Base-by-base conservation (phyloP, 2,797 vertebrate genomes). In the Menidia menidia region DNA sequence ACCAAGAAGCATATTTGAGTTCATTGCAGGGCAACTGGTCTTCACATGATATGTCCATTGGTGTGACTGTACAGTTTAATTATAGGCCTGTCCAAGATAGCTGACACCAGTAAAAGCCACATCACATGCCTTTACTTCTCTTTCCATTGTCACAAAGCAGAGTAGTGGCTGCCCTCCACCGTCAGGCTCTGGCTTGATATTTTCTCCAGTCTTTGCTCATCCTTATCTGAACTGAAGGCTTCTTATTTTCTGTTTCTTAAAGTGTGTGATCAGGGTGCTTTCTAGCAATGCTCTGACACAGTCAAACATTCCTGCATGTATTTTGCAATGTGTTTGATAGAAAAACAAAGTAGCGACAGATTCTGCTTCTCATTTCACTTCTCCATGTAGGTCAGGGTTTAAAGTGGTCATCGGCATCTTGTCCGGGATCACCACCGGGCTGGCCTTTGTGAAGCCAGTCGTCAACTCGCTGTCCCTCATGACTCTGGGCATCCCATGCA, bases 391-490 rank as follows among this genome's bases (percentile, higher is more conserved):
- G 87, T 95, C 95, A n/a, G 92, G 97, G 86, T 99, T 99, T 93
- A 99, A 99, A 94, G 93, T 95, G 73, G 95, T 96, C 25, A 95
- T 99, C 4, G 96, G 94, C 39, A 89, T 98, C 76, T 88, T 99
- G 60, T 99, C 98, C 41, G 97, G 96, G 39, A 93, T 99, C 78
- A 96, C 96, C 53, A 98, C 97, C 0, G 95, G 95, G 18, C 92
- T 99, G 48, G 97, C 97, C 1, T 99, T 99, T 71, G 94, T 99
- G 55, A 99, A 99, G 69, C 98, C 98, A 0, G 95, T 96, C 15
- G 95, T 99, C 83, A 99, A 99, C 91, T 98, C 95, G 5, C 94
- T 99, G 89, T 98, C 97, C 0, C 91, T 99, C 50, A 99, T 99
- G 97, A 96, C 94, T 0, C 89, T 99, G 69, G 97, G 97, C 31